These are phyloP conservation scores for Neodon shergylaensis DNA, from an alignment of 2,113 vertebrate genomes.

Conservation along the genomic window DNA sequence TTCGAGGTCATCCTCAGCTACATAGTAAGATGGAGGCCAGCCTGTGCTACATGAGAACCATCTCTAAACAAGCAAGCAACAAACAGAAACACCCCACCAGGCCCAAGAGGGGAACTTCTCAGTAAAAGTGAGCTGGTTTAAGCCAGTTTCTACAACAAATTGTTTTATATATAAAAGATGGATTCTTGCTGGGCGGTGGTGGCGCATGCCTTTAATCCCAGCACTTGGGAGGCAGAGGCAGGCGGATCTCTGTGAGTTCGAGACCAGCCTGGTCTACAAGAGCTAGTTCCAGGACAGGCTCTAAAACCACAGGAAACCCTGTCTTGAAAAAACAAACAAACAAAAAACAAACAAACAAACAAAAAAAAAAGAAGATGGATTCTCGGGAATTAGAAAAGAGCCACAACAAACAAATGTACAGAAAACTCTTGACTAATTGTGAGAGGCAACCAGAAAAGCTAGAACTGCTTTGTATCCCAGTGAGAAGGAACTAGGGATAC, in stretches of 20 bases:
- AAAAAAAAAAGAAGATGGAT: no score
- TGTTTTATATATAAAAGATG: background rate
- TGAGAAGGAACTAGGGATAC: background rate
- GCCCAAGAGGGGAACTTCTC: background rate
- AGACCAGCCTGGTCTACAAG: no score
- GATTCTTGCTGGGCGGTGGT: no score
- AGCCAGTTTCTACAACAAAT: slow-evolving; percentile 20
- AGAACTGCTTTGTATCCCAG: background rate
- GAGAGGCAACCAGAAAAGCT: background rate
- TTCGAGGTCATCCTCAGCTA: background rate
- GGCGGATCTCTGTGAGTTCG: no score
- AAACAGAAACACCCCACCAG: background rate
- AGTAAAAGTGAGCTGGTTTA: background rate
- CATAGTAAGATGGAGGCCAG: background rate
- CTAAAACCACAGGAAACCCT: no score
- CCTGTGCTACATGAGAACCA: background rate
- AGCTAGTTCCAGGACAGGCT: no score
- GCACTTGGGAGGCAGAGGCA: no score
- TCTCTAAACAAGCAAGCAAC: background rate
- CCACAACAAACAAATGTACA: background rate
- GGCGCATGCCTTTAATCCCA: no score
- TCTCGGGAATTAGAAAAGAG: background rate
- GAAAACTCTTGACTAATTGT: background rate
- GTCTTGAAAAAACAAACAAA: background rate
- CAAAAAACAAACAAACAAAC: background rate